Conservation (phyloP, 1,140 invertebrate species). For the Myzus persicae region DNA sequence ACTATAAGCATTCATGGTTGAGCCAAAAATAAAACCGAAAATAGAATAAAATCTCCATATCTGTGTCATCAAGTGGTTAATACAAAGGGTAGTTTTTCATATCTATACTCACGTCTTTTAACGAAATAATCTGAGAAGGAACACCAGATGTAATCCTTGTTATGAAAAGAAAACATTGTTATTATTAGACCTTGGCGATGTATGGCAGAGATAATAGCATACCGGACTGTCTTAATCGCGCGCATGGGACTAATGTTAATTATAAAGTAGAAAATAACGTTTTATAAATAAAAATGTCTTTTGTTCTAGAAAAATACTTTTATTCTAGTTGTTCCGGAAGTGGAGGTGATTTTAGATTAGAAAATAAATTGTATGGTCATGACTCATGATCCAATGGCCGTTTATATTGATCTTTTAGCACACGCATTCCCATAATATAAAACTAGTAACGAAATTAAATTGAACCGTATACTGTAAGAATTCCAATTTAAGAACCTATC, state of each 20-base stretch:
- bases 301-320: not conserved
- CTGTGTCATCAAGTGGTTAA: not conserved
- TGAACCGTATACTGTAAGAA: not conserved
- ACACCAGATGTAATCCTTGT: not conserved
- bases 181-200: constrained; percentile 22
- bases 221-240: constrained; percentile 34
- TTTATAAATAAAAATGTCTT: not conserved
- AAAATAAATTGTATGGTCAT: not conserved
- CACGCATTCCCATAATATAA: not conserved
- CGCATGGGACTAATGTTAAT: constrained; percentile 21
- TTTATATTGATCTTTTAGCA: not conserved
- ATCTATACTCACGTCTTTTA: not conserved
- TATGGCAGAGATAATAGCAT: constrained; percentile 25
- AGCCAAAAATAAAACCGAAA: not conserved
- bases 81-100: not conserved
- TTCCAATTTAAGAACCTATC: not conserved
- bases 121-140: not conserved
- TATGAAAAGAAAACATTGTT: constrained; percentile 10
- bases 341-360: not conserved
- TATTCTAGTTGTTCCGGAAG: not conserved
- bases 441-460: not conserved
- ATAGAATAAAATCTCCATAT: not conserved
- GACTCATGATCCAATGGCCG: not conserved
- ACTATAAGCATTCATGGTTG: not conserved
- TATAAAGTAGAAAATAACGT: not conserved